These are phyloP conservation scores for Naso thynnoides DNA, from an alignment of 2,797 vertebrate species.

Conservation along the genomic window DNA sequence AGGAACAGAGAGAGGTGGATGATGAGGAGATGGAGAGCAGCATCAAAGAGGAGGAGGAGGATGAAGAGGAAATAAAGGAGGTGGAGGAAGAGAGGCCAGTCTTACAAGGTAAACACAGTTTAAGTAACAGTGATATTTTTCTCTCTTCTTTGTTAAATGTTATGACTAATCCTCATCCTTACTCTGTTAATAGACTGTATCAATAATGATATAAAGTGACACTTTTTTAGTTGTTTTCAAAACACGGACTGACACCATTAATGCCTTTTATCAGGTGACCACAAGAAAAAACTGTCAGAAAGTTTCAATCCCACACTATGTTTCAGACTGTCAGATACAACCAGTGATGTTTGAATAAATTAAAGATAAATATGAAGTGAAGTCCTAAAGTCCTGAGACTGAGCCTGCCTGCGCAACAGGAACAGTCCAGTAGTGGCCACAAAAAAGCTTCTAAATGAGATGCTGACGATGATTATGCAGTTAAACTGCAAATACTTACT, in stretches of 20 bases:
- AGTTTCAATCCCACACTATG: neutral
- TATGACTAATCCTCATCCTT: neutral
- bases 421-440: no score
- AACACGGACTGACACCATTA: neutral
- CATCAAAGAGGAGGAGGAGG: slow-evolving; percentile 65
- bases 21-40: slow-evolving; percentile 65
- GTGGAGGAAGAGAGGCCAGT: slow-evolving; percentile 61
- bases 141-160: neutral
- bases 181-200: neutral
- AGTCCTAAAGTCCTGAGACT: slow-evolving; percentile 3
- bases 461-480: no score
- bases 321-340: neutral
- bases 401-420: no score
- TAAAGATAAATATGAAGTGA: no score
- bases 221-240: neutral
- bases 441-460: no score
- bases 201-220: neutral
- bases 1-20: slow-evolving; percentile 86
- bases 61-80: slow-evolving; percentile 61
- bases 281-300: neutral
- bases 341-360: slow-evolving; percentile 15
- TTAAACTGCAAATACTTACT: no score
- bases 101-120: slow-evolving; percentile 71
- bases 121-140: neutral
- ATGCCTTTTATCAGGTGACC: neutral